A percentile compares a stretch with the other conserved stretches of the same genome.
phyloP scores from a whole-genome alignment of 1,140 invertebrate genomes.

The Aradophagus sp. region DNA sequence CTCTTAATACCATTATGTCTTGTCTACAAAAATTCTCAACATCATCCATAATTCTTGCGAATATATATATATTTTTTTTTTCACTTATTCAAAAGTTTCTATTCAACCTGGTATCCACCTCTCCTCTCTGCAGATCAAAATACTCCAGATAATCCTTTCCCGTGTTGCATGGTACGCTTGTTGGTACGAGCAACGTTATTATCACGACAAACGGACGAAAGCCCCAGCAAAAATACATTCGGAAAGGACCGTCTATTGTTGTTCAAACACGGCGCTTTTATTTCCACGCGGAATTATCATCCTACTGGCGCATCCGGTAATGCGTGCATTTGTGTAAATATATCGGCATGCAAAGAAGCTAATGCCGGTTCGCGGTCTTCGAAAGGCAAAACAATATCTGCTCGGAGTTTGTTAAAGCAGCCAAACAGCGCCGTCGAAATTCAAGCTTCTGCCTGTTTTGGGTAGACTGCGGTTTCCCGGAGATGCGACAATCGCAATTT shows the following conservation, averaged over 20 bases:
- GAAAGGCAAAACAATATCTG: slow-evolving; percentile 67
- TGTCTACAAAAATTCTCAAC: slow-evolving; percentile 31
- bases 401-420: slow-evolving; percentile 29
- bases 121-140: no score
- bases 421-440: slow-evolving; percentile 35
- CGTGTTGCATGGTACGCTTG: no score
- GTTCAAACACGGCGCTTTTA: no score
- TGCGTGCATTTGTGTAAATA: slow-evolving; percentile 8
- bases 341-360: slow-evolving; percentile 21
- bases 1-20: slow-evolving; percentile 35
- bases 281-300: no score
- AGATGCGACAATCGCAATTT: slow-evolving; percentile 39
- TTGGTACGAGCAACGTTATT: no score
- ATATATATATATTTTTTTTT: slow-evolving; percentile 18
- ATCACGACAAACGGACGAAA: no score
- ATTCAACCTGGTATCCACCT: slow-evolving; percentile 29
- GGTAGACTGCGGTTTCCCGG: slow-evolving; percentile 50
- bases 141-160: no score
- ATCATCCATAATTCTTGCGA: slow-evolving; percentile 43
- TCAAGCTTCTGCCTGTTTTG: slow-evolving; percentile 38
- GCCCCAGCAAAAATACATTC: no score
- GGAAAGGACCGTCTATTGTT: no score
- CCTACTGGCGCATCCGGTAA: no score
- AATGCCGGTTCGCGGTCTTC: slow-evolving; percentile 62
- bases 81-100: slow-evolving; percentile 13